These are phyloP conservation scores for Orcinus orca DNA, from an alignment of 2,113 vertebrate species.

Conservation along the genomic window DNA sequence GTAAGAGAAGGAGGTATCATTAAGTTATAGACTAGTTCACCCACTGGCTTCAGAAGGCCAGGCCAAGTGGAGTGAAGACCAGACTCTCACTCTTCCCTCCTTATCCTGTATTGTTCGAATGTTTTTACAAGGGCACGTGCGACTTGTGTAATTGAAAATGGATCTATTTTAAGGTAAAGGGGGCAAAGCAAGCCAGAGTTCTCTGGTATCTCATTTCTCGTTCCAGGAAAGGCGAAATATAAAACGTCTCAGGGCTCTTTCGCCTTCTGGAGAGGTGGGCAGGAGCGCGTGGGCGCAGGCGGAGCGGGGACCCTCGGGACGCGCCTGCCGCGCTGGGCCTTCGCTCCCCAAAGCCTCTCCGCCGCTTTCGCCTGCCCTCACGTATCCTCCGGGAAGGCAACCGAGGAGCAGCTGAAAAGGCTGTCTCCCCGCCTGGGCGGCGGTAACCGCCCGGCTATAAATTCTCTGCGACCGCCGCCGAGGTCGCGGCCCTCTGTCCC, in stretches of 20 bases:
- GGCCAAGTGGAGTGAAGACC: neutral
- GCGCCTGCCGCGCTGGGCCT: rapidly evolving
- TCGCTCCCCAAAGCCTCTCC: rapidly evolving
- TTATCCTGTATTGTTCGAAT: neutral
- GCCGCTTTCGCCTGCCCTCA: rapidly evolving
- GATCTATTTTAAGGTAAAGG: neutral
- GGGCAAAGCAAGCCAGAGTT: neutral
- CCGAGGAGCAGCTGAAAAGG: neutral
- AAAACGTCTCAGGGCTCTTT: neutral
- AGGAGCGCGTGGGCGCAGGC: neutral
- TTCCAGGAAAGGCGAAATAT: neutral
- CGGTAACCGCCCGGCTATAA: neutral
- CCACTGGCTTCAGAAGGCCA: neutral
- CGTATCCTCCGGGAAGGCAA: neutral
- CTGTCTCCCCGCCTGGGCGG: neutral
- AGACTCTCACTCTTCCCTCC: neutral
- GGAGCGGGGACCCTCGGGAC: rapidly evolving
- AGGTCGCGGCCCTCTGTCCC: neutral
- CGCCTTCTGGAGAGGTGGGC: neutral
- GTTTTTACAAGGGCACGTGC: neutral
- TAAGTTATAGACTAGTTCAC: neutral
- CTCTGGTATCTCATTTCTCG: neutral
- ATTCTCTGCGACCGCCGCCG: neutral
- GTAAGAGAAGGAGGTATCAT: neutral
- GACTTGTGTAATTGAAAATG: neutral